Conservation (phyloP, 2,888 invertebrate genomes). For the Cordilura impudica region DNA sequence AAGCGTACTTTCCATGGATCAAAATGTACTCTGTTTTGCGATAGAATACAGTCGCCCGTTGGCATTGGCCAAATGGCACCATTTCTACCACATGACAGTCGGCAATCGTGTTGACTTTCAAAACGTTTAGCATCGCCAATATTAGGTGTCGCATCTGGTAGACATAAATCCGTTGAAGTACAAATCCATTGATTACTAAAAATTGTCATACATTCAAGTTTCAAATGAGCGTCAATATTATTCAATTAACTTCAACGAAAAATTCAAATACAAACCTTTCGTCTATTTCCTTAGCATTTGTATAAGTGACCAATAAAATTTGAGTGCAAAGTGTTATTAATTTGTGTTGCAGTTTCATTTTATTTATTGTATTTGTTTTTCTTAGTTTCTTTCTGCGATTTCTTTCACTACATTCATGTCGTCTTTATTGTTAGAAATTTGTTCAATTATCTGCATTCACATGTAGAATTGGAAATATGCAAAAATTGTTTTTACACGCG, state of each 20-base stretch:
- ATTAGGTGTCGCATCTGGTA: constrained; percentile 65
- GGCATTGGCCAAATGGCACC: constrained; percentile 86
- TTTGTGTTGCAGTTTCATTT: background rate
- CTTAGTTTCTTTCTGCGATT: background rate
- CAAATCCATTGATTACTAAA: constrained; percentile 68
- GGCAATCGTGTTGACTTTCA: constrained; percentile 81
- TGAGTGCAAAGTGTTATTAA: background rate
- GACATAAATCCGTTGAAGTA: constrained; percentile 68
- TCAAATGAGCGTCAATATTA: background rate
- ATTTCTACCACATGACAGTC: constrained; percentile 83
- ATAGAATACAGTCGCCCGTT: constrained; percentile 78
- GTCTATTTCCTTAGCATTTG: constrained; percentile 22
- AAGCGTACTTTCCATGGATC: constrained; percentile 80
- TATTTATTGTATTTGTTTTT: constrained; percentile 5
- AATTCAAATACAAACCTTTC: constrained; percentile 36
- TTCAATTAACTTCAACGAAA: too few relatives aligned
- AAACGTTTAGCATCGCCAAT: constrained; percentile 66
- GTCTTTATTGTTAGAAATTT: background rate
- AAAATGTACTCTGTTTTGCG: constrained; percentile 78
- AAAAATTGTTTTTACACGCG: background rate
- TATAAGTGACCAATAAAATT: background rate
- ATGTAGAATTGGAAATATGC: background rate
- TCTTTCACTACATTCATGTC: background rate
- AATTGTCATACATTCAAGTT: background rate
- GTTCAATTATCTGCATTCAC: background rate